phyloP scores from a whole-genome alignment of 2,888 invertebrate species.

The Amblyjoppa fuscipennis region DNA sequence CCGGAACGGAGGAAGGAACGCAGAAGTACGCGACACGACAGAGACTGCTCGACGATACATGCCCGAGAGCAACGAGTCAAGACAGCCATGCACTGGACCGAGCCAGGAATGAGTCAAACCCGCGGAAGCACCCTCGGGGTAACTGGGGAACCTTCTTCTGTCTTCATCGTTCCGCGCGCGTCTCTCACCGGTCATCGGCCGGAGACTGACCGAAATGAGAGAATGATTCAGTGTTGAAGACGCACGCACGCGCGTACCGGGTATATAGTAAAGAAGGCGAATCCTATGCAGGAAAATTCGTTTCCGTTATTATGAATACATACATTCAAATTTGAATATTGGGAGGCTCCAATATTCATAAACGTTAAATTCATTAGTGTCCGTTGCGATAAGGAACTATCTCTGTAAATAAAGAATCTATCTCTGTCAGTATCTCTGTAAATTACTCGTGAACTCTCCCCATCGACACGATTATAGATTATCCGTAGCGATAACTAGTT shows the following conservation, averaged over 20 bases:
- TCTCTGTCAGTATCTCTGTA: too few relatives aligned
- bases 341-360: slow-evolving; percentile 33
- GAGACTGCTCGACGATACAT: slow-evolving; percentile 46
- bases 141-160: slow-evolving; percentile 76
- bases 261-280: slow-evolving; percentile 73
- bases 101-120: slow-evolving; percentile 74
- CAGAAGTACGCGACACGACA: slow-evolving; percentile 26
- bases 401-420: neutral
- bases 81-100: slow-evolving; percentile 48
- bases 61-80: slow-evolving; percentile 61
- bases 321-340: slow-evolving; percentile 22
- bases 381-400: neutral
- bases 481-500: slow-evolving; percentile 3
- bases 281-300: slow-evolving; percentile 72
- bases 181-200: slow-evolving; percentile 37
- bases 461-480: neutral
- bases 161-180: neutral
- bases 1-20: slow-evolving; percentile 40
- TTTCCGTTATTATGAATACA: slow-evolving; percentile 73
- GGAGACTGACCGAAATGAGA: slow-evolving; percentile 46
- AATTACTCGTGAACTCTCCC: neutral
- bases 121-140: slow-evolving; percentile 74
- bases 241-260: neutral
- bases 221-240: slow-evolving; percentile 57
- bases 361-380: slow-evolving; percentile 15